phyloP scores from a whole-genome alignment of 2,113 vertebrate species.

The Morone saxatilis region DNA sequence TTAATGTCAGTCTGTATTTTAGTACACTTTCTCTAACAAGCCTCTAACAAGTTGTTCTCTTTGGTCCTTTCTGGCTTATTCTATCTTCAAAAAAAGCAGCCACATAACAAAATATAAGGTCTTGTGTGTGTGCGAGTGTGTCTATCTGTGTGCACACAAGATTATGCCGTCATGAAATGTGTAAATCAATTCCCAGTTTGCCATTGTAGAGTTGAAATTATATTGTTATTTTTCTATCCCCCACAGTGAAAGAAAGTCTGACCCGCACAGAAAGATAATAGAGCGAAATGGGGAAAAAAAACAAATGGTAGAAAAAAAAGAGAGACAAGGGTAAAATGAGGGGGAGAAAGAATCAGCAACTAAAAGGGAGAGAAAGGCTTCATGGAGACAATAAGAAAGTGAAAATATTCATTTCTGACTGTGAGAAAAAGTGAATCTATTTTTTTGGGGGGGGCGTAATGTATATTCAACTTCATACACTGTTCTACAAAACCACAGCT shows the following conservation, averaged over 20 bases:
- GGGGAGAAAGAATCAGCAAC: background rate
- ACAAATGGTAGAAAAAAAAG: background rate
- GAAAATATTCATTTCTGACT: slow-evolving; percentile 32
- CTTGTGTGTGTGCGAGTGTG: background rate
- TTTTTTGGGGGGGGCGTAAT: background rate
- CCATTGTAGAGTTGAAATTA: slow-evolving; percentile 2
- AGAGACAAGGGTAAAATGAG: background rate
- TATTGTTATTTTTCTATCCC: slow-evolving; percentile 39
- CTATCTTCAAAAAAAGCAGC: slow-evolving; percentile 1
- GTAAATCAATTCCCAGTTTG: slow-evolving; percentile 21
- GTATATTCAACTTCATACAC: slow-evolving; percentile 36
- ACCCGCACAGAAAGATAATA: background rate
- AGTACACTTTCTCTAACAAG: background rate
- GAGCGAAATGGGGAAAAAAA: background rate
- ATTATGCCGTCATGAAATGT: slow-evolving; percentile 32
- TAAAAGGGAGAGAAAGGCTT: slow-evolving; percentile 1
- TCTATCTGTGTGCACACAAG: background rate
- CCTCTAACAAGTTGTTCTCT: background rate
- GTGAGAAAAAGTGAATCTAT: slow-evolving; percentile 28
- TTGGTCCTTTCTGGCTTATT: background rate
- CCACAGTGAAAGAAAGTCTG: slow-evolving; percentile 23
- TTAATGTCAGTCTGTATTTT: background rate
- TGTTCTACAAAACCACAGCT: slow-evolving; percentile 19
- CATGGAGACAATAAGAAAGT: slow-evolving; percentile 10
- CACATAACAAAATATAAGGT: background rate